Conservation (phyloP, 2,113 vertebrate species). For the Himantopus leucocephalus region DNA sequence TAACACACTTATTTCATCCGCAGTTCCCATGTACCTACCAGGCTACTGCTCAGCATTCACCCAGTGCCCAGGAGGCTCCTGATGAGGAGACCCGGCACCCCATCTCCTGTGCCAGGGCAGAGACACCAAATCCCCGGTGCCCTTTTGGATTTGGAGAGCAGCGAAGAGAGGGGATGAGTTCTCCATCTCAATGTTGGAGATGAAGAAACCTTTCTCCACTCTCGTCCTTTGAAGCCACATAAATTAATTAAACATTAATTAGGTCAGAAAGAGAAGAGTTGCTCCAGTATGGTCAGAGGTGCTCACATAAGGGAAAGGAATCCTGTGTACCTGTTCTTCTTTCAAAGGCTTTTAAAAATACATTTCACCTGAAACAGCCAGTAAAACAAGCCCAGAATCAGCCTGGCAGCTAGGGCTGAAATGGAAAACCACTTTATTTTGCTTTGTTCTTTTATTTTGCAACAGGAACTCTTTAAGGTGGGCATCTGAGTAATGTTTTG, state of each 20-base stretch:
- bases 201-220: background rate
- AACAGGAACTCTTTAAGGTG: background rate
- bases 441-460: background rate
- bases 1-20: rapidly evolving
- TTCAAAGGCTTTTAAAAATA: background rate
- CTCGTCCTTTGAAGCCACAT: background rate
- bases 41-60: background rate
- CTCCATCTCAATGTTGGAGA: background rate
- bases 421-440: background rate
- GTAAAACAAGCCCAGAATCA: background rate
- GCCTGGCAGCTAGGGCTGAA: background rate
- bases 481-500: background rate
- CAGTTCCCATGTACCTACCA: rapidly evolving
- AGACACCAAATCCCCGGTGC: background rate
- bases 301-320: background rate
- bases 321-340: background rate
- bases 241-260: background rate
- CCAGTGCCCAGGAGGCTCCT: background rate
- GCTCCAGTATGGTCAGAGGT: background rate
- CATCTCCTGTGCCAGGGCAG: background rate
- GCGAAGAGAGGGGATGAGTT: background rate
- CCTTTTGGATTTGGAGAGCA: background rate
- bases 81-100: background rate
- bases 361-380: background rate
- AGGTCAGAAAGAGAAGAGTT: background rate